Evolutionary conservation across 1,140 invertebrate species (phyloP).

Genomic region (Leptonema lineaticorne): DNA sequence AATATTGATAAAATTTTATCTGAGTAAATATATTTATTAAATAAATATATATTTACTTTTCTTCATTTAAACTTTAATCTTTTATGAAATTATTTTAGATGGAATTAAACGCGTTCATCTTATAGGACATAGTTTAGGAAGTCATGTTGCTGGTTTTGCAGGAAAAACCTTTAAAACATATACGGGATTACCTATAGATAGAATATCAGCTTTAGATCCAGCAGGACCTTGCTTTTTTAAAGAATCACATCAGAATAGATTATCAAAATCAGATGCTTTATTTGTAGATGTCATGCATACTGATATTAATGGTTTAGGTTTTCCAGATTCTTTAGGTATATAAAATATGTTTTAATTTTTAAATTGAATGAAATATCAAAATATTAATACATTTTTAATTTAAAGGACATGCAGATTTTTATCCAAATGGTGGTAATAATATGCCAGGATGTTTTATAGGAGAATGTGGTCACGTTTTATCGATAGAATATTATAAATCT

Average conservation of each 20-base stretch:
- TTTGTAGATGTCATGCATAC: constrained; percentile 76
- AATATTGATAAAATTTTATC: constrained; percentile 36
- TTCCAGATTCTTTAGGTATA: constrained; percentile 61
- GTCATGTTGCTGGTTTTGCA: constrained; percentile 57
- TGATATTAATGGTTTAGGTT: constrained; percentile 68
- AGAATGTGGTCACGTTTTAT: constrained; percentile 65
- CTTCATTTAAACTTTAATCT: not conserved
- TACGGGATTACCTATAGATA: constrained; percentile 46
- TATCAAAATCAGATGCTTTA: constrained; percentile 57
- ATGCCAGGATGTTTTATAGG: constrained; percentile 58
- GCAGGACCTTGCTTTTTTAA: constrained; percentile 65
- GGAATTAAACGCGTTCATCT: constrained; percentile 46
- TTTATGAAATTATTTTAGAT: constrained; percentile 39
- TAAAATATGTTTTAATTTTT: not conserved
- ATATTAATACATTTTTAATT: constrained; percentile 42
- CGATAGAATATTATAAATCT: constrained; percentile 64
- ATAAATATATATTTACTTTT: too few species aligned
- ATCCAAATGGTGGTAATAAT: constrained; percentile 68
- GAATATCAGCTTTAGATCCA: constrained; percentile 72
- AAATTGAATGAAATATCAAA: not conserved
- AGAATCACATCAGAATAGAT: constrained; percentile 53
- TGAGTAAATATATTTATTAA: too few species aligned
- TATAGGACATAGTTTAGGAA: constrained; percentile 55
- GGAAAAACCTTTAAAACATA: constrained; percentile 48
- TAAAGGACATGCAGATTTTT: constrained; percentile 75